Conservation (phyloP, 2,888 invertebrate genomes). For the Bedellia somnulentella region DNA sequence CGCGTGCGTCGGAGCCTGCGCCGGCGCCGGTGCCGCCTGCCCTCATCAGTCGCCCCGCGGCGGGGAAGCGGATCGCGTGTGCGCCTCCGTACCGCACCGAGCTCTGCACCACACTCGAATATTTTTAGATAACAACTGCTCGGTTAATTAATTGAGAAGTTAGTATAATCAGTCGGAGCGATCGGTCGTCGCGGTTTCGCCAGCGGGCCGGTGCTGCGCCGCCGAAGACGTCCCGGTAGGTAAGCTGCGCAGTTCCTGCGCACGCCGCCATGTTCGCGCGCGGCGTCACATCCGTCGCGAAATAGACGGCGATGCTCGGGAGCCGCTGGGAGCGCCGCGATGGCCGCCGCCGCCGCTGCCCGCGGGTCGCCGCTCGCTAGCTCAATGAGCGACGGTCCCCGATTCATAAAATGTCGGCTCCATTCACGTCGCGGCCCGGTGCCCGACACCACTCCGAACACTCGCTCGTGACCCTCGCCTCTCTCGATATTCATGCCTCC, state of each 20-base stretch:
- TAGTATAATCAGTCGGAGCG: constrained; percentile 46
- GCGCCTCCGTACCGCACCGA: constrained; percentile 32
- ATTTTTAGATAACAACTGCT: constrained; percentile 60
- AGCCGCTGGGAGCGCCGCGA: constrained; percentile 15
- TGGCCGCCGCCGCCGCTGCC: constrained; percentile 9
- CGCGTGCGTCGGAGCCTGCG: constrained; percentile 52
- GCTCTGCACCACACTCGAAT: constrained; percentile 47
- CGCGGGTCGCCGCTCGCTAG: constrained; percentile 18
- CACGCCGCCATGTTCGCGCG: constrained; percentile 55
- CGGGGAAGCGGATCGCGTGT: constrained; percentile 57
- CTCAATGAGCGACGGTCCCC: constrained; percentile 54
- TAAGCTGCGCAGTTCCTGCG: constrained; percentile 62
- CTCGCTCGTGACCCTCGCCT: constrained; percentile 59
- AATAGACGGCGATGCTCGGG: constrained; percentile 27
- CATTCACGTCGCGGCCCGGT: constrained; percentile 53
- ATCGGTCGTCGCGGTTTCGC: constrained; percentile 39
- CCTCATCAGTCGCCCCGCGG: constrained; percentile 59
- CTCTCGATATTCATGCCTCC: constrained; percentile 60
- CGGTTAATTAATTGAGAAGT: constrained; percentile 56
- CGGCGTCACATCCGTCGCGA: constrained; percentile 54
- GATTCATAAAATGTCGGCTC: constrained; percentile 61
- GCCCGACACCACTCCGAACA: constrained; percentile 49
- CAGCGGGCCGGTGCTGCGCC: constrained; percentile 24
- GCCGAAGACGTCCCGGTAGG: constrained; percentile 52
- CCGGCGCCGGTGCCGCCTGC: constrained; percentile 53